Evolutionary conservation across 2,113 vertebrate genomes (phyloP), one percentile per base, ranked within the genome.

Genomic region (Odobenus rosmarus): DNA sequence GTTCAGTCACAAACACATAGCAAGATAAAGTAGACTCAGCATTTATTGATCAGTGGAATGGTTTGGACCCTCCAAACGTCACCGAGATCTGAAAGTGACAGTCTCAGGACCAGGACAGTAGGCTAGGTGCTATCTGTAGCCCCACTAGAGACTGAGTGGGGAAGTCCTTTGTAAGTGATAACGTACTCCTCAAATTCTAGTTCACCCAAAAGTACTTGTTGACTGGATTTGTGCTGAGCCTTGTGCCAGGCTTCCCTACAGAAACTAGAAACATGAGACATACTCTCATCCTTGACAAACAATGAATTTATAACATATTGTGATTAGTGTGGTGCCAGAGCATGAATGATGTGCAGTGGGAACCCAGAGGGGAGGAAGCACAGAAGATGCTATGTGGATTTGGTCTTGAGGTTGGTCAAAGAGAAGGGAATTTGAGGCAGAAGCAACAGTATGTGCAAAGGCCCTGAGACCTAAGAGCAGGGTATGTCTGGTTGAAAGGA

Each of bases 311-410:
- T 31, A 71, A 53, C 19, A 16, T 21, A 31, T 26, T 18, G 53
- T 11, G 36, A 79, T 69, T 51, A 6, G 31, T 4, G 39, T 21
- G 11, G 15, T 31, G 14, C 31, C 46, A 42, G 59, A 51, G 36
- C 55, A 24, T 8, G 55, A 23, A 4, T 10, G 6, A 9, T 1
- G 2, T 31, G 4, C 39, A 26, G 0, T 8, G 53, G 69, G 51
- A 11, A 42, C 21, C 2, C 55, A n/a, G 77, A 61, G 21, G 19
- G 12, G 8, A 14, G 31, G 71, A 3, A 2, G 16, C 5, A 4
- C 42, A 19, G 39, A 53, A 57, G 5, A 42, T 21, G 10, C 12
- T 16, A 0, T 46, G 36, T 80, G 79, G 39, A 62, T 36, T 61
- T 55, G 28, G 36, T 71, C 49, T 89, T 12, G 15, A 49, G 36